Percentiles rank a stretch among this genome's conserved stretches.
Evolutionary conservation across 2,113 vertebrate genomes (phyloP).

Genomic region (Phalacrocorax pelagicus): DNA sequence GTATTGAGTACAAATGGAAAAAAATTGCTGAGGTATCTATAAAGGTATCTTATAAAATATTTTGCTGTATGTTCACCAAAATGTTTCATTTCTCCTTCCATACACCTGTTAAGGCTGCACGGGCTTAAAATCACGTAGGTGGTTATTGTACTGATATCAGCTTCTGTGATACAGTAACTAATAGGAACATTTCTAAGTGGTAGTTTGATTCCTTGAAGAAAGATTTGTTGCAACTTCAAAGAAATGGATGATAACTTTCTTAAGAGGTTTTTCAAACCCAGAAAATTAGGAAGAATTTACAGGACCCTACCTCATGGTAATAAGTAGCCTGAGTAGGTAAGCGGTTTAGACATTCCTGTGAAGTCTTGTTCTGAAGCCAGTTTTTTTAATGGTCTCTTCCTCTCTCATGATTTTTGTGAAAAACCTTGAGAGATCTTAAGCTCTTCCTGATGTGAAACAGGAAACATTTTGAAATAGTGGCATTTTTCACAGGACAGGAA

Average conservation of each 20-base stretch:
- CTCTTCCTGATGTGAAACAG: constrained; percentile 42
- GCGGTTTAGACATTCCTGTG: not conserved
- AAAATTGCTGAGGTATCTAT: not conserved
- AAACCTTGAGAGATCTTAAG: not conserved
- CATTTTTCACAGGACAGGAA: constrained; percentile 48
- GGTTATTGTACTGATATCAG: not conserved
- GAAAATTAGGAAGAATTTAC: not conserved
- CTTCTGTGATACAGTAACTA: not conserved
- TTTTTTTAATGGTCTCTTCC: not conserved
- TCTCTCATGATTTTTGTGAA: not conserved
- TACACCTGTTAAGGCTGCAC: not conserved
- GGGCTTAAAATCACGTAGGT: not conserved
- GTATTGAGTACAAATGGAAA: not conserved
- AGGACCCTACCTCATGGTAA: not conserved
- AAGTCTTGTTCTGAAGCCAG: not conserved
- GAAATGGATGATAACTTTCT: not conserved
- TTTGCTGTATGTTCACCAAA: not conserved
- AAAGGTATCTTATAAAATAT: not conserved
- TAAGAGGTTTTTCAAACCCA: not conserved
- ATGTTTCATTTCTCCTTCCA: not conserved
- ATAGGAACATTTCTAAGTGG: not conserved
- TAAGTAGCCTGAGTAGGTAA: not conserved
- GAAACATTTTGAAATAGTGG: constrained; percentile 42
- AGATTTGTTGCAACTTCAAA: not conserved
- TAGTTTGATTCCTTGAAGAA: not conserved